Conservation (phyloP, 2,113 vertebrate genomes). For the Protomyctophum bolini region DNA sequence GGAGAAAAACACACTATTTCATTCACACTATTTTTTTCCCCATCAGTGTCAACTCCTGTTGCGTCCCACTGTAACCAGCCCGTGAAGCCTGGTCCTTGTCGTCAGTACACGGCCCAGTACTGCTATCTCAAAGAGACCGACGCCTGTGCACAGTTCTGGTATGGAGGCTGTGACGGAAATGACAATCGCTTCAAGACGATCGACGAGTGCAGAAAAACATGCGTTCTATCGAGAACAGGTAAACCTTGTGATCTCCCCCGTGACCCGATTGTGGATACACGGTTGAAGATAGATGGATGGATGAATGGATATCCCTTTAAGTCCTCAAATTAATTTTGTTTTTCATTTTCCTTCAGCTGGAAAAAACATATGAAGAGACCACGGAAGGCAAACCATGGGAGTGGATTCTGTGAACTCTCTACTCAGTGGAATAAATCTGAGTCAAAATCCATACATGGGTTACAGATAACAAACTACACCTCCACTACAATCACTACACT, state of each 20-base stretch:
- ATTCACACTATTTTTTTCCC: conserved; percentile 18
- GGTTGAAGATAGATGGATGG: not conserved
- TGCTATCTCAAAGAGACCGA: conserved; percentile 87
- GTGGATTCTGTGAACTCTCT: not conserved
- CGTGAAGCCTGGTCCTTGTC: conserved; percentile 82
- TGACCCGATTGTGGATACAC: no score
- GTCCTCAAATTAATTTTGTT: not conserved
- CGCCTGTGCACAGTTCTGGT: conserved; percentile 90
- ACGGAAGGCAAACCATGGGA: conserved; percentile 19
- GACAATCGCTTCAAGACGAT: conserved; percentile 84
- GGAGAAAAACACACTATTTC: no score
- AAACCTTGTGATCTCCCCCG: conserved; percentile 13
- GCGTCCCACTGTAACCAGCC: conserved; percentile 66
- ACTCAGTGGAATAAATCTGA: not conserved
- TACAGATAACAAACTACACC: no score
- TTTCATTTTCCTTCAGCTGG: conserved; percentile 42
- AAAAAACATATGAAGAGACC: conserved; percentile 42
- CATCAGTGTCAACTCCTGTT: conserved; percentile 63
- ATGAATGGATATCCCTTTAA: conserved; percentile 7
- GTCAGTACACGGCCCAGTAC: conserved; percentile 82
- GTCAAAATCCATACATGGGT: no score
- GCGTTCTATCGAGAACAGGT: conserved; percentile 75
- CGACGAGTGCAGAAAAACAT: conserved; percentile 81
- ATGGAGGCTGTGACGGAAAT: conserved; percentile 84
- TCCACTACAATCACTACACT: no score